Conservation (phyloP, 2,113 vertebrate species). For the Coptodon rendalli region DNA sequence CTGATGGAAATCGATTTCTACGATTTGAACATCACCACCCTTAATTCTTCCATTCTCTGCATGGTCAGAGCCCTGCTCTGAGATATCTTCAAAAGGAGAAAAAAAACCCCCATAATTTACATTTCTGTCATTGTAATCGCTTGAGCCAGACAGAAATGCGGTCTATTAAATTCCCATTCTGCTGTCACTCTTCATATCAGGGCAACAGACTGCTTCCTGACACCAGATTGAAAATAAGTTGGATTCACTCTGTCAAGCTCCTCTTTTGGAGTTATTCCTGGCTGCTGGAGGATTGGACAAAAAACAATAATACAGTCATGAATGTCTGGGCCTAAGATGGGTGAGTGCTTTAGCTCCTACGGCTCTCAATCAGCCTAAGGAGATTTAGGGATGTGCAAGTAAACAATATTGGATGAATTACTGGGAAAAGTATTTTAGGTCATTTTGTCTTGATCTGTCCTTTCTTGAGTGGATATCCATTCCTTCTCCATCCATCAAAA, state of each 20-base stretch:
- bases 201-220: constrained; percentile 12
- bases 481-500: not conserved
- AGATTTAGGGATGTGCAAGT: not conserved
- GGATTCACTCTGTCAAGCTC: constrained; percentile 20
- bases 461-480: not conserved
- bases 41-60: constrained; percentile 15
- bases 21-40: constrained; percentile 6
- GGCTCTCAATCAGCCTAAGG: not conserved
- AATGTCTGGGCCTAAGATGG: not conserved
- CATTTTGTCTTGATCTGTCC: not conserved
- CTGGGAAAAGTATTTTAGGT: not conserved
- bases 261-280: constrained; percentile 15
- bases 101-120: constrained; percentile 4
- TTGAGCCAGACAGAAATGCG: constrained; percentile 13
- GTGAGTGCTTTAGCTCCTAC: not conserved
- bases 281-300: not conserved
- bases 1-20: constrained; percentile 37
- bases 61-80: not conserved
- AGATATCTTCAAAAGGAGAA: constrained; percentile 15
- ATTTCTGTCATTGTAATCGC: constrained; percentile 34
- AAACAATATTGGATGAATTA: constrained; percentile 19
- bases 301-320: not conserved
- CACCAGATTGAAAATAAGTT: constrained; percentile 26
- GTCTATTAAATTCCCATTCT: constrained; percentile 20
- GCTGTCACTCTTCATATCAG: constrained; percentile 35